Conservation (phyloP, 2,113 vertebrate species). For the Corydoras sp. region DNA sequence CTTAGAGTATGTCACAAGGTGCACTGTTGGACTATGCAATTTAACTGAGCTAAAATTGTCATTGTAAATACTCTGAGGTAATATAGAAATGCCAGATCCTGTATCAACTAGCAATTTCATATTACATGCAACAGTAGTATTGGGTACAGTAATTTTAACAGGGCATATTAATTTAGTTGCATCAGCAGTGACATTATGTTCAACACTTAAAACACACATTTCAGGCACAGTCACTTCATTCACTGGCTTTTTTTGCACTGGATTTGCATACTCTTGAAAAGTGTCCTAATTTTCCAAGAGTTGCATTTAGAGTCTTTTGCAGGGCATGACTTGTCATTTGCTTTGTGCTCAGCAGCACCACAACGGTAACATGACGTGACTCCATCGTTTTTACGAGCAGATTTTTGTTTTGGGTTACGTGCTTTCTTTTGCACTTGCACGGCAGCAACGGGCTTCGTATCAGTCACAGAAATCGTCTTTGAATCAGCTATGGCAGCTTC, state of each 20-base stretch:
- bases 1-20: slow-evolving; percentile 7
- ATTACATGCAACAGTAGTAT: not conserved
- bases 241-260: not conserved
- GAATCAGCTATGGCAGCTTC: too few species aligned
- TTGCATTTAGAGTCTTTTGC: slow-evolving; percentile 1
- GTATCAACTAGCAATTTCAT: too few species aligned
- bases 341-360: not conserved
- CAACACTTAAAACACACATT: slow-evolving; percentile 5
- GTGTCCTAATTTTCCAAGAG: not conserved
- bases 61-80: too few species aligned
- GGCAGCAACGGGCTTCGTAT: too few species aligned
- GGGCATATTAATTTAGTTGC: not conserved
- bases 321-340: slow-evolving; percentile 3
- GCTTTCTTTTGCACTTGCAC: not conserved
- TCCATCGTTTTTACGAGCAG: not conserved
- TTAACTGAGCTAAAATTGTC: slow-evolving; percentile 1
- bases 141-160: not conserved
- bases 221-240: slow-evolving; percentile 13
- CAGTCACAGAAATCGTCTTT: too few species aligned
- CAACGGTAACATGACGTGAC: not conserved
- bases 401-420: slow-evolving; percentile 8
- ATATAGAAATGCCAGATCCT: too few species aligned
- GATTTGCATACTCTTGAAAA: not conserved
- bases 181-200: slow-evolving; percentile 5
- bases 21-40: slow-evolving; percentile 1